phyloP scores from a whole-genome alignment of 1,140 invertebrate genomes.

The Neelides sp. region DNA sequence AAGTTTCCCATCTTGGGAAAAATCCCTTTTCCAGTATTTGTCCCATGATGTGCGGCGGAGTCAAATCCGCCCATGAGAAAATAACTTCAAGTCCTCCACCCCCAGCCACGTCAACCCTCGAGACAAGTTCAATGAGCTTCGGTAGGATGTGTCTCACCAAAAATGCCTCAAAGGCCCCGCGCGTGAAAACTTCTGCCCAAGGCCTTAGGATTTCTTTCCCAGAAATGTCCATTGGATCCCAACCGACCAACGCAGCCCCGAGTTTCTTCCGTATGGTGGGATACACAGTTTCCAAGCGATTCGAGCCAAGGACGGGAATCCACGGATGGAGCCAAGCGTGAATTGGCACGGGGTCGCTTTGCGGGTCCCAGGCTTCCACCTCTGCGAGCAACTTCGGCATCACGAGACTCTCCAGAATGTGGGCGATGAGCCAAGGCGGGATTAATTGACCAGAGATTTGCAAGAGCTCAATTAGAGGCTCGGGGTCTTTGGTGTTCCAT shows the following conservation, averaged over 20 bases:
- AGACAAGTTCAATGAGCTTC: conserved; percentile 45
- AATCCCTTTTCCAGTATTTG: conserved; percentile 66
- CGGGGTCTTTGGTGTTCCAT: conserved; percentile 58
- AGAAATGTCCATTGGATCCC: conserved; percentile 85
- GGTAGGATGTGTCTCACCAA: conserved; percentile 81
- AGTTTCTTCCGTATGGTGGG: conserved; percentile 87
- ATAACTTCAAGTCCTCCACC: conserved; percentile 70
- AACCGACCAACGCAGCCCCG: conserved; percentile 67
- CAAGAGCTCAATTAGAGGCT: conserved; percentile 62
- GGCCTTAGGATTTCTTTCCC: conserved; percentile 82
- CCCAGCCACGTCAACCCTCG: conserved; percentile 52
- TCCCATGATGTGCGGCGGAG: conserved; percentile 56
- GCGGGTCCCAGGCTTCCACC: conserved; percentile 85
- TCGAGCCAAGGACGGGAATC: conserved; percentile 59
- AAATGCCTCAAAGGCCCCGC: conserved; percentile 69
- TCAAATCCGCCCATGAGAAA: conserved; percentile 72
- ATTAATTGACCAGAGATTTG: conserved; percentile 67
- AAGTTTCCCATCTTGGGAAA: conserved; percentile 69
- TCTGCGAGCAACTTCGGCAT: conserved; percentile 63
- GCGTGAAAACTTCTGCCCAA: conserved; percentile 75
- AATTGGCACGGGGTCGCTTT: conserved; percentile 82
- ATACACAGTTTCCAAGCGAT: conserved; percentile 69
- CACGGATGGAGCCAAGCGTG: conserved; percentile 96
- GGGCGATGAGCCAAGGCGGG: conserved; percentile 69
- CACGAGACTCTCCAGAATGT: conserved; percentile 67